Evolutionary conservation across 2,797 vertebrate genomes (phyloP), one percentile per base, ranked within the genome.

Genomic region (Cynodonichthys magdalenae): DNA sequence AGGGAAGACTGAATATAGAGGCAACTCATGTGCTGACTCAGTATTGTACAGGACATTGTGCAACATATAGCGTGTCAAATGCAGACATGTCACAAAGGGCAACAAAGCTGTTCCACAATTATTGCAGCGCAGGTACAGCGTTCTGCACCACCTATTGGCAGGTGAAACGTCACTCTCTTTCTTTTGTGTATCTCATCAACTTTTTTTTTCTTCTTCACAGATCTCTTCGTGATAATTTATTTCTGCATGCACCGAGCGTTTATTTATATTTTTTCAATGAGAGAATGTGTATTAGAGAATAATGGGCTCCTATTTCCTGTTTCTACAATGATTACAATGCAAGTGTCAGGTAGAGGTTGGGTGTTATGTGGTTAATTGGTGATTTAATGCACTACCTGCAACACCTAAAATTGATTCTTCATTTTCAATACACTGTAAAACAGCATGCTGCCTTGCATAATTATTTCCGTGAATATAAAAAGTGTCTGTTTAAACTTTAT

Each of bases 361-460:
- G 87, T 91, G 91, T 89, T 85, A 91, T 81, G 82, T 62, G 78
- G 65, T 86, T 90, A 91, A 92, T 92, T 91, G 85, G 86, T 79
- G 63, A 82, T 89, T 90, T 87, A 90, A 91, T 87, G 86, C 80
- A 87, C 59, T 71, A 80, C 48, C 69, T 77, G 71, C 34, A 20
- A 90, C 91, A 92, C 91, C 88, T 89, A 77, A 71, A 89, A 91
- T 85, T 74, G 82, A 89, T 90, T 87, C 77, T 70, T 86, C 63
- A 6, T 86, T 85, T 85, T 68, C 75, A 87, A 84, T 82, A 90
- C 83, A 83, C 62, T 51, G 83, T 83, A 80, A 91, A 90, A 74
- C 88, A 87, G 87, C 79, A 49, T 70, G 90, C 73, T 20, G 53
- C 71, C 83, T 68, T 15, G 65, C 71, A 82, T 90, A 85, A 90